Base-by-base conservation (phyloP, 2,888 invertebrate species). In the Brachypalpus laphriformis region DNA sequence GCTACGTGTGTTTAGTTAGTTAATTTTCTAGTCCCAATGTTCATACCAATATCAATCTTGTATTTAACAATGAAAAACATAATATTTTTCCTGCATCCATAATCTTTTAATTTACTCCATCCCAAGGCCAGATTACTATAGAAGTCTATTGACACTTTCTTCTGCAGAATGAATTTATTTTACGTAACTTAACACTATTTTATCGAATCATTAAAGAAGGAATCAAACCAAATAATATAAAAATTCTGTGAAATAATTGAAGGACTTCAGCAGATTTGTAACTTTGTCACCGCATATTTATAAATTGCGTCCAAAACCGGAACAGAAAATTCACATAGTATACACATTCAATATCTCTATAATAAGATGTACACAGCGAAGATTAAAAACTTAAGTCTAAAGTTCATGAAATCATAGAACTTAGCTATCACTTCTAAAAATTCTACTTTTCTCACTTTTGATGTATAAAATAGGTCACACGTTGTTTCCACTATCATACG, bases 401-500 rank as follows among this genome's bases (percentile, higher is more conserved):
- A 61, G 72, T 72, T 37, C 72, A 72, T 9, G 25, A 57, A 59
- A 71, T 14, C 8, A 37, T 16, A 57, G 34, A 59, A 28, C n/a
- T 9, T 47, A 25, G 37, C 18, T 57, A 57, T 37, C 37, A 22
- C 37, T 37, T 37, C 14, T n/a, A 37, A 18, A 20, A 57, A 22
- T 37, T 20, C 6, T n/a, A 18, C 28, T 11, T 20, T 57, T 37
- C 37, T 40, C 57, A 57, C 20, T 40, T 57, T 37, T 37, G 11
- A 7, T 0, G 1, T n/a, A 37, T 3, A 37, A 57, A 56, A 37
- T 37, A 20, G n/a, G n/a, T 37, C 57, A 57, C 37, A 31, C 14
- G 40, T 40, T 20, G 3, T 7, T 28, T 5, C 16, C 25, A 54
- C 54, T 51, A 51, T 28, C 25, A 25, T n/a, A 20, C 51, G n/a